A percentile compares a stretch with the other conserved stretches of the same genome.
Evolutionary conservation across 2,888 invertebrate species (phyloP).

Genomic region (Pseudococcus jackbeardsleyi): DNA sequence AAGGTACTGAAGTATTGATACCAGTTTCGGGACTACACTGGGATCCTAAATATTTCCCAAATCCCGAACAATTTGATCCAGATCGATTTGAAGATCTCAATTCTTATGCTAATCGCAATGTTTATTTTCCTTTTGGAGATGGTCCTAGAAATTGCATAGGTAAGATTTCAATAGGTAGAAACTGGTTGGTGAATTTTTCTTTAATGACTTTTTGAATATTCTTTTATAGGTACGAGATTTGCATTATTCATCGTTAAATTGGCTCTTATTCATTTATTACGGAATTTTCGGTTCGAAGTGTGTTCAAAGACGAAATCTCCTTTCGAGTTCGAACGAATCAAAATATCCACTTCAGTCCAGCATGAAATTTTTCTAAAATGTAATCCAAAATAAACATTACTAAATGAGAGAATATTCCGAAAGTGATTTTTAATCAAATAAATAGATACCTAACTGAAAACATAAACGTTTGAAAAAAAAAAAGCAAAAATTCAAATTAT

Average conservation of each 20-base stretch:
- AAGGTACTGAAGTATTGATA: constrained; percentile 67
- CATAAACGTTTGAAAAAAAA: too few species aligned
- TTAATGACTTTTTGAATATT: background rate
- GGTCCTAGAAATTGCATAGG: constrained; percentile 68
- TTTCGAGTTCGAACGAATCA: constrained; percentile 19
- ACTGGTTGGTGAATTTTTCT: background rate
- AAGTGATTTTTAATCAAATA: too few species aligned
- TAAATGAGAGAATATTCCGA: too few species aligned
- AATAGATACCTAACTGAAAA: too few species aligned
- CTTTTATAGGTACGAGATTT: constrained; percentile 43
- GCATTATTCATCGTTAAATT: constrained; percentile 41
- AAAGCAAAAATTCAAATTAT: too few species aligned
- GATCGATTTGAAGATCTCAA: constrained; percentile 69
- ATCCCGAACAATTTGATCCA: constrained; percentile 70
- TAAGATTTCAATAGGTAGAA: constrained; percentile 59
- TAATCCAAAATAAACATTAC: background rate
- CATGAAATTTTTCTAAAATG: constrained; percentile 29
- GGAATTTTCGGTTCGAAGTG: background rate
- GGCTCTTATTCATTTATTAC: constrained; percentile 38
- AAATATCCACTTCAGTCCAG: background rate
- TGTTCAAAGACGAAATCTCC: constrained; percentile 48
- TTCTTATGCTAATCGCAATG: constrained; percentile 66
- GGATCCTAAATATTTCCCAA: constrained; percentile 68
- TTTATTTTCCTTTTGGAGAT: constrained; percentile 69
- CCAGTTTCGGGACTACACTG: constrained; percentile 42